Base-by-base conservation (phyloP, 2,113 vertebrate species). In the Penelope pileata region DNA sequence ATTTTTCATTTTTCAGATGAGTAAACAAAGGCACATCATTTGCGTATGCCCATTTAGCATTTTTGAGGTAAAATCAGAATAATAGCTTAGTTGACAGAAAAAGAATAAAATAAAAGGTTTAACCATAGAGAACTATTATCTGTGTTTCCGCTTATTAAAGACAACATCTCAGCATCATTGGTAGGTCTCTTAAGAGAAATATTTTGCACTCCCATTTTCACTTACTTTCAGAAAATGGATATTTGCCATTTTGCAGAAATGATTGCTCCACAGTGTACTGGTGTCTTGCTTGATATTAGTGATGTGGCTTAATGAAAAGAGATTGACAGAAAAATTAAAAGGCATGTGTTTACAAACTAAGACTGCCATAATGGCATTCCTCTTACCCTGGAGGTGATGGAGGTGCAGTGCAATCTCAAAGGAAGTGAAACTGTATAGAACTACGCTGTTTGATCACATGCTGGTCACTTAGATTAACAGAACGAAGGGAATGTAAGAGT, bases 391-490 rank as follows among this genome's bases (percentile, higher is more conserved):
- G 69, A 78, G 72, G 64, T 60, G 74, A 14, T 38, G 50, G 59
- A 83, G 54, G 42, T 74, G 23, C 8, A 54, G 23, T 53, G 16
- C 60, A 62, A 32, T 27, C 56, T 80, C 82, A 88, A 27, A 83
- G 60, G 43, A 83, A 72, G 64, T 6, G 10, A 30, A 86, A 59
- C 42, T 58, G 9, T 80, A 59, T 26, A 66, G 70, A 95, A 51
- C 32, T 74, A 45, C n/a, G 45, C 0, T 4, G 69, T 59, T 90
- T 84, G 62, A 90, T 88, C 87, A 58, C 50, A 50, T 72, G 62
- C 45, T 93, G 94, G 89, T 95, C 94, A 93, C 82, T 95, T 85
- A 92, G 79, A 90, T 94, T 68, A 94, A 67, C 83, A 93, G 92
- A 94, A 95, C 80, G 86, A 82, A 86, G 76, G 60, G 86, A 94